A percentile compares a stretch with the other conserved stretches of the same genome.
phyloP scores from a whole-genome alignment of 1,140 invertebrate species.

The Colletes gigas region DNA sequence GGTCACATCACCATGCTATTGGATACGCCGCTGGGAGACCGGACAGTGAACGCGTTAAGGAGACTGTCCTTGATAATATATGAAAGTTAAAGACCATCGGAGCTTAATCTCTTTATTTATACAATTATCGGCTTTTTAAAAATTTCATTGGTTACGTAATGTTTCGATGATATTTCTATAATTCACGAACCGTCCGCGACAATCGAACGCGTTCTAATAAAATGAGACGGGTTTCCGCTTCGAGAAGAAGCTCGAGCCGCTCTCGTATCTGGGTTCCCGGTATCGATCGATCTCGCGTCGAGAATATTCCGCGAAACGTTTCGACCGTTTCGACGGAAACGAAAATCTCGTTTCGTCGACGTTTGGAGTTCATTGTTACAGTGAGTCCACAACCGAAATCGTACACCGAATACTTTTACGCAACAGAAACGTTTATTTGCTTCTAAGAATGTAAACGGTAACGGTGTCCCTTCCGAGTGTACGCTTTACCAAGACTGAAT shows the following conservation, averaged over 20 bases:
- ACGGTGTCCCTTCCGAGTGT: not conserved
- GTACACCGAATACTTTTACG: too few relatives aligned
- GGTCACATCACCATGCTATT: too few relatives aligned
- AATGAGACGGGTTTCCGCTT: not conserved
- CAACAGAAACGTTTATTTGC: too few relatives aligned
- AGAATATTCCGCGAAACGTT: not conserved
- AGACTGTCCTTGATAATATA: too few relatives aligned
- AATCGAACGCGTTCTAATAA: not conserved
- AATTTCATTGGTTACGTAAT: too few relatives aligned
- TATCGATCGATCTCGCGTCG: constrained; percentile 33
- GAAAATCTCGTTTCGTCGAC: constrained; percentile 11
- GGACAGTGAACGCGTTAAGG: too few relatives aligned
- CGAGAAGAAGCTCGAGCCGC: not conserved
- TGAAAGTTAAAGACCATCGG: too few relatives aligned
- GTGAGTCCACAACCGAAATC: too few relatives aligned
- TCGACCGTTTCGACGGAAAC: constrained; percentile 9
- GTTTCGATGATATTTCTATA: too few relatives aligned
- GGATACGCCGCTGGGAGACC: too few relatives aligned
- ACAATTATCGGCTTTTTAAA: too few relatives aligned
- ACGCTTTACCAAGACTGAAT: not conserved
- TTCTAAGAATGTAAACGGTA: not conserved
- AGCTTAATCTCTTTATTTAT: too few relatives aligned
- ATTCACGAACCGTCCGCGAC: not conserved
- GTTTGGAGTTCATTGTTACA: not conserved
- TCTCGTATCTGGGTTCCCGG: not conserved